phyloP scores from a whole-genome alignment of 1,140 invertebrate genomes.

The Solen grandis region DNA sequence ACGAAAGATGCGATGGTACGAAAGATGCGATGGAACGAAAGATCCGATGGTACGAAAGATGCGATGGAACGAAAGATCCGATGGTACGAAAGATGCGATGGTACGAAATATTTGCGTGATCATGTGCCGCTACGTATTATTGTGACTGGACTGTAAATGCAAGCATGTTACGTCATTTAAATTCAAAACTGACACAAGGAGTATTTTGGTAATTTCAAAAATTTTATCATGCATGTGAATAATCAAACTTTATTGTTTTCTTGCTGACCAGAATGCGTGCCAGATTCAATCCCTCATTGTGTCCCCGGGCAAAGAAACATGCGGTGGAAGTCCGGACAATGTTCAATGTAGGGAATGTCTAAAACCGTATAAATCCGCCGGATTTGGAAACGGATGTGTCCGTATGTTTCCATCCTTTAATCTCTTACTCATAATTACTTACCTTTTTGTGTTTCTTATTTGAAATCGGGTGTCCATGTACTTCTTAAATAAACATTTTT shows the following conservation, averaged over 20 bases:
- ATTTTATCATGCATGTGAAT: not conserved
- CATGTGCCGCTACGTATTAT: not conserved
- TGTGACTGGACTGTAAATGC: not conserved
- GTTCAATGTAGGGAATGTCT: slow-evolving; percentile 31
- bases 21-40: too few species aligned
- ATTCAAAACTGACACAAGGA: not conserved
- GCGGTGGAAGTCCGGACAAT: slow-evolving; percentile 42
- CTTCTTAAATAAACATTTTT: too few species aligned
- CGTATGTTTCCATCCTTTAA: not conserved
- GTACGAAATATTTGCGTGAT: too few species aligned
- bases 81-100: too few species aligned
- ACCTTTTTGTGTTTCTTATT: too few species aligned
- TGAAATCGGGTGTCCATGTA: too few species aligned
- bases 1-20: too few species aligned
- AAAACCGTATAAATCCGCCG: not conserved
- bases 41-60: too few species aligned
- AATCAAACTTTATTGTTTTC: not conserved
- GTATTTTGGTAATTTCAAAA: not conserved
- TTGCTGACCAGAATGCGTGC: slow-evolving; percentile 20
- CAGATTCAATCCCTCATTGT: slow-evolving; percentile 26
- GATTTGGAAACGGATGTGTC: slow-evolving; percentile 13
- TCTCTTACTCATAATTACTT: not conserved
- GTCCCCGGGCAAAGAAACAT: not conserved
- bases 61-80: too few species aligned
- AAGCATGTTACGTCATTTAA: not conserved